These are phyloP conservation scores for Schizotus pectinicornis DNA, from an alignment of 2,888 invertebrate genomes.

Conservation along the genomic window DNA sequence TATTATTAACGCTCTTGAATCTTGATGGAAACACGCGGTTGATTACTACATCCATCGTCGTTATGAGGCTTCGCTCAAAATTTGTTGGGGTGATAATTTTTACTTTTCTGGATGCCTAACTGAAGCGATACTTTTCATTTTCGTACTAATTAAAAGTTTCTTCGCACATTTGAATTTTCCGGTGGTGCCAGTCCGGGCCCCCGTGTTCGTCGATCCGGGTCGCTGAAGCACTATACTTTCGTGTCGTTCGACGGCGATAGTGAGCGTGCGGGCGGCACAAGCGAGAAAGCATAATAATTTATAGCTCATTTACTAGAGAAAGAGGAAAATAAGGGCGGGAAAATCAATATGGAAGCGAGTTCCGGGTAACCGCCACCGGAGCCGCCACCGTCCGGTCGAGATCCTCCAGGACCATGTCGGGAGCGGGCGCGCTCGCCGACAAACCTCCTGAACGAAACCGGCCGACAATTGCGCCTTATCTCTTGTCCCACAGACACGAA, in stretches of 20 bases:
- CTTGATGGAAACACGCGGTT: too few species aligned
- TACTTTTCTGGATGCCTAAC: too few species aligned
- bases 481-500: constrained; percentile 42
- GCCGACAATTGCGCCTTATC: constrained; percentile 30
- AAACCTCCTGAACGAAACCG: constrained; percentile 32
- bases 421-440: constrained; percentile 33
- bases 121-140: too few species aligned
- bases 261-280: constrained; percentile 30
- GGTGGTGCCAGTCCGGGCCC: too few species aligned
- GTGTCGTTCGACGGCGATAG: constrained; percentile 3
- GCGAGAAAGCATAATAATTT: constrained; percentile 52
- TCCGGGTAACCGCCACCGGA: constrained; percentile 39
- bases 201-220: too few species aligned
- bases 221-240: too few species aligned
- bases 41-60: too few species aligned
- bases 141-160: too few species aligned
- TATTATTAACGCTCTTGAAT: too few species aligned
- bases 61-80: too few species aligned
- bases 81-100: too few species aligned
- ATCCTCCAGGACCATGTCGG: constrained; percentile 38
- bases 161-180: too few species aligned
- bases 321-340: constrained; percentile 54
- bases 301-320: constrained; percentile 54
- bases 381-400: constrained; percentile 42
- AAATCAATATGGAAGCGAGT: constrained; percentile 52